Evolutionary conservation across 2,888 invertebrate species (phyloP).

Genomic region (Cecidostiba fungosa): DNA sequence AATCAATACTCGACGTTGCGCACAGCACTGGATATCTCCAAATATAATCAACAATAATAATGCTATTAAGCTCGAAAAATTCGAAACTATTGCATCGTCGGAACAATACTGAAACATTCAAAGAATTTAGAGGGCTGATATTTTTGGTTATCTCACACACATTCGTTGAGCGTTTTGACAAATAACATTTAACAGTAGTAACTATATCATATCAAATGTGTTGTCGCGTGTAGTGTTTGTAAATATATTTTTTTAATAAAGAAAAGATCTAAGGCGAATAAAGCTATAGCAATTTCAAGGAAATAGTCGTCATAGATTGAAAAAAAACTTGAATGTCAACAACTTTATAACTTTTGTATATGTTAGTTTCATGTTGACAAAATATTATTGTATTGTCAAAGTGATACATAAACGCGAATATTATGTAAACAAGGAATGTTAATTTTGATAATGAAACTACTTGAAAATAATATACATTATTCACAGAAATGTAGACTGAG

Average conservation of each 20-base stretch:
- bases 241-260: neutral
- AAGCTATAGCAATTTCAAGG: neutral
- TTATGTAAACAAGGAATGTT: neutral
- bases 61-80: constrained; percentile 33
- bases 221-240: neutral
- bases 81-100: constrained; percentile 11
- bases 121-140: neutral
- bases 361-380: neutral
- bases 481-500: neutral
- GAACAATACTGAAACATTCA: constrained; percentile 43
- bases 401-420: neutral
- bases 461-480: neutral
- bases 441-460: neutral
- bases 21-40: constrained; percentile 13
- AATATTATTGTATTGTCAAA: neutral
- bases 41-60: constrained; percentile 37
- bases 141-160: neutral
- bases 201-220: neutral
- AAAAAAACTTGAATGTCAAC: neutral
- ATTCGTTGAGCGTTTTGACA: constrained; percentile 3
- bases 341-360: neutral
- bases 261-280: constrained; percentile 2
- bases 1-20: constrained; percentile 27
- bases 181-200: neutral
- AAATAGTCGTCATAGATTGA: neutral